Evolutionary conservation across 2,888 invertebrate species (phyloP).

Genomic region (Bombylius discolor): DNA sequence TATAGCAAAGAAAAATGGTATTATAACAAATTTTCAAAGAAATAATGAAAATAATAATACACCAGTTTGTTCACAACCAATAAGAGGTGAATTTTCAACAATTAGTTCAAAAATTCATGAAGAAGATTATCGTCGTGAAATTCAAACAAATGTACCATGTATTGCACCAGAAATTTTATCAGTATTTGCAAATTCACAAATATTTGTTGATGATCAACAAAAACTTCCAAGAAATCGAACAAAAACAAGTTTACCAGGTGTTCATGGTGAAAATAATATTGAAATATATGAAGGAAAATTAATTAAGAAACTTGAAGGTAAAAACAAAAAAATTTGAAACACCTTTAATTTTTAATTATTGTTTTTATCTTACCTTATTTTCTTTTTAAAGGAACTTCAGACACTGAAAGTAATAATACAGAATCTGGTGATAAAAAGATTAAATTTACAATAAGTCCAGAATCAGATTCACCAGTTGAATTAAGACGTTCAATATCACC

Average conservation of each 20-base stretch:
- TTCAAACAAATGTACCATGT: constrained; percentile 36
- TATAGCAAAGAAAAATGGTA: constrained; percentile 25
- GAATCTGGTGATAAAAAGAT: constrained; percentile 7
- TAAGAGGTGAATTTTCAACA: constrained; percentile 24
- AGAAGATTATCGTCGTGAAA: constrained; percentile 36
- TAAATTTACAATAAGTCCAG: constrained; percentile 11
- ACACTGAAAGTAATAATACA: background rate
- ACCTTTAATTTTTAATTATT: background rate
- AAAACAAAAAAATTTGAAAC: constrained; percentile 12
- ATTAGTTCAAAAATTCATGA: constrained; percentile 33
- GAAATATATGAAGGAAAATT: constrained; percentile 32
- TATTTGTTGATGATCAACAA: constrained; percentile 37
- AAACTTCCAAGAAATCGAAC: constrained; percentile 31
- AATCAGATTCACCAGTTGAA: constrained; percentile 11
- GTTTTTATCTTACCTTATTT: background rate
- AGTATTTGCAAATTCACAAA: constrained; percentile 37
- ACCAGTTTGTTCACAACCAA: constrained; percentile 32
- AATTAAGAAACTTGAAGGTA: constrained; percentile 36
- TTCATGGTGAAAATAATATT: constrained; percentile 26
- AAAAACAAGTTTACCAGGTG: constrained; percentile 26
- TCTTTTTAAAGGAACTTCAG: background rate
- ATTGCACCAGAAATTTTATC: constrained; percentile 36
- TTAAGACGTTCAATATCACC: constrained; percentile 20
- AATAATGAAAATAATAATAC: constrained; percentile 28
- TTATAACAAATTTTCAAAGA: constrained; percentile 22